Percentiles rank a stretch among this genome's conserved stretches.
Evolutionary conservation across 2,113 vertebrate species (phyloP).

Genomic region (Quiscalus mexicanus): DNA sequence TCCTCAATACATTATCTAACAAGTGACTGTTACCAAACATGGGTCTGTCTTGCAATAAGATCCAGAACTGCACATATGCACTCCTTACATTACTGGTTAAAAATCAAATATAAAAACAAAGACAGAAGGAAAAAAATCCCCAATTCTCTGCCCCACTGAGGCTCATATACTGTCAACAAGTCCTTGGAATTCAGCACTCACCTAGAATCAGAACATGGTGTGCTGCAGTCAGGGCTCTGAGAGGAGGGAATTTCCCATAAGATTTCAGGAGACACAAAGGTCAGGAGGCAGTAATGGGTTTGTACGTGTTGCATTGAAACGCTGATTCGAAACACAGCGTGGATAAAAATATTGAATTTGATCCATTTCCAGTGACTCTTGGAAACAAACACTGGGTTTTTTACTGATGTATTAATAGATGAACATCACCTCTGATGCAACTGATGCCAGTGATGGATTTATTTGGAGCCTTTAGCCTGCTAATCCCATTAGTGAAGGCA

Average conservation of each 20-base stretch:
- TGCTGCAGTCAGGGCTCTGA: not conserved
- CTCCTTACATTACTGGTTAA: not conserved
- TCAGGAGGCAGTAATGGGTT: not conserved
- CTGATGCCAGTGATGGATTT: not conserved
- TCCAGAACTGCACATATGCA: not conserved
- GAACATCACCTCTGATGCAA: not conserved
- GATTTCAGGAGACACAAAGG: not conserved
- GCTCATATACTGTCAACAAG: not conserved
- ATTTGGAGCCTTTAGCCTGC: constrained; percentile 19
- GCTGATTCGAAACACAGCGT: not conserved
- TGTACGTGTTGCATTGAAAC: rapidly evolving
- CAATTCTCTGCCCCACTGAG: not conserved
- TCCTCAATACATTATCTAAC: not conserved
- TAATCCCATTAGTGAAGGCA: constrained; percentile 31
- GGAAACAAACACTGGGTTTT: not conserved
- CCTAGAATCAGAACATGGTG: not conserved
- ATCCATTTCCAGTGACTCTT: not conserved
- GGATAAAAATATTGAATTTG: not conserved
- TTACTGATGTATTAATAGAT: not conserved
- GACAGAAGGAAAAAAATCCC: not conserved
- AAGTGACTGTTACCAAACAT: not conserved
- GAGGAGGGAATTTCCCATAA: not conserved
- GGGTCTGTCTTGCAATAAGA: not conserved
- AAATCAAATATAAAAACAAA: not conserved
- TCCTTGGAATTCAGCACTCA: not conserved